These are phyloP conservation scores for Crepidodera aurea DNA, from an alignment of 2,888 invertebrate genomes.

Conservation along the genomic window DNA sequence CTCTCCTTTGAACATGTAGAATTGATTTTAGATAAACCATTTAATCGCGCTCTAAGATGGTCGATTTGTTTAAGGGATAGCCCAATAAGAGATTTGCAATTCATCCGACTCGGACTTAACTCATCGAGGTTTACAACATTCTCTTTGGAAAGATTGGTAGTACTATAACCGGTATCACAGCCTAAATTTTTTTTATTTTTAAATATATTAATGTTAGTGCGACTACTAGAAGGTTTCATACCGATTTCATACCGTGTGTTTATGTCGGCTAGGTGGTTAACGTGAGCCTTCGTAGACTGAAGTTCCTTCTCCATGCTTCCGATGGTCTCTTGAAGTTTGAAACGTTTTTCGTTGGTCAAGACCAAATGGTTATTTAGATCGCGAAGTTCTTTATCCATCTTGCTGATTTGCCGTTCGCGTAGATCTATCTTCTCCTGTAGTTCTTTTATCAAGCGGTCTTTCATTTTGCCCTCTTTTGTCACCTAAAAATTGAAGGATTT, in stretches of 20 bases:
- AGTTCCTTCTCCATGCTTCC: constrained; percentile 57
- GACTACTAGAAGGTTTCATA: constrained; percentile 39
- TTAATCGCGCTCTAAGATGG: constrained; percentile 45
- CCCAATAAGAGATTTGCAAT: constrained; percentile 46
- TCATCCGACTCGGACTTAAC: constrained; percentile 17
- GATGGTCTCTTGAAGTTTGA: constrained; percentile 56
- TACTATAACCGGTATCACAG: no score
- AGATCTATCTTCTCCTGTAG: constrained; percentile 51
- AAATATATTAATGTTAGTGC: background rate
- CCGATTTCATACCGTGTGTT: constrained; percentile 55
- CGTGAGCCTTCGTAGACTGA: constrained; percentile 55
- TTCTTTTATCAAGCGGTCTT: constrained; percentile 51
- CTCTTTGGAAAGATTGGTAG: no score
- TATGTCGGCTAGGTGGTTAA: constrained; percentile 53
- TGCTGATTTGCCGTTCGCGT: constrained; percentile 47
- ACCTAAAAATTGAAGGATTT: no score
- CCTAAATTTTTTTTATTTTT: no score
- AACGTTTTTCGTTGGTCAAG: constrained; percentile 56
- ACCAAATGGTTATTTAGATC: constrained; percentile 52
- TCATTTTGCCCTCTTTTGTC: constrained; percentile 46
- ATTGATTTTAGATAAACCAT: constrained; percentile 45
- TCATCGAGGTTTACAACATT: background rate
- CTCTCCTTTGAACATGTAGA: background rate
- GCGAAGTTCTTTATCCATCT: constrained; percentile 52
- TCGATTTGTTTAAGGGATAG: constrained; percentile 49